Base-by-base conservation (phyloP, 2,797 vertebrate species). In the Sebastes kiyomatsui region DNA sequence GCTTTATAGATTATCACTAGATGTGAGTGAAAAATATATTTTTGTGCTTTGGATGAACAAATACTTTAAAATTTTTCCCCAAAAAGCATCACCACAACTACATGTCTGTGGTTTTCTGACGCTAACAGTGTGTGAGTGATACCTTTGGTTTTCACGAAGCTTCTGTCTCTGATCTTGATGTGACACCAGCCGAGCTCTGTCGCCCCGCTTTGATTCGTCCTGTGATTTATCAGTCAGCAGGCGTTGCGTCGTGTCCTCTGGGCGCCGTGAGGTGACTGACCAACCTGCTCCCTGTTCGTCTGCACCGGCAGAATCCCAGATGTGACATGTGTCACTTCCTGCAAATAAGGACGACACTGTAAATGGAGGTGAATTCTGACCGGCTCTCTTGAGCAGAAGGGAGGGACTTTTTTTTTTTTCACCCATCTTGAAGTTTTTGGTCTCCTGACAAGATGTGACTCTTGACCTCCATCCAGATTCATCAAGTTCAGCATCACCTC, bases 171-270 rank as follows among this genome's bases (percentile, higher is more conserved):
- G 33, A 54, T 71, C 61, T 27, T n/a, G 78, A 67, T 14, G 76
- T 35, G 71, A 77, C 81, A 76, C 72, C 77, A 42, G 76, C 76
- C 5, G 35, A 67, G 77, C 77, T 22, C 42, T 4, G 61, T 67
- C 28, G 12, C 58, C 65, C 52, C 11, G 14, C 59, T 71, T 61
- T 65, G 74, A 77, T 87, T 71, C 3, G 72, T 79, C 64, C 27
- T 73, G 80, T 78, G 80, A 81, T 81, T 84, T 27, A 79, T 81
- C 78, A 59, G 85, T 81, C 79, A 12, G 55, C 27, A 6, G 77
- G 60, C 23, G 56, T 66, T 3, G 5, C 46, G 12, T 12, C 1
- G 11, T 5, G 75, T 72, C 77, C 61, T 79, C 71, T 11, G 73
- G 75, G 23, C 7, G 52, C 65, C 32, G n/a, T 49, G 86, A 90